phyloP scores from a whole-genome alignment of 2,888 invertebrate genomes.

The Drosophila imparisetae region DNA sequence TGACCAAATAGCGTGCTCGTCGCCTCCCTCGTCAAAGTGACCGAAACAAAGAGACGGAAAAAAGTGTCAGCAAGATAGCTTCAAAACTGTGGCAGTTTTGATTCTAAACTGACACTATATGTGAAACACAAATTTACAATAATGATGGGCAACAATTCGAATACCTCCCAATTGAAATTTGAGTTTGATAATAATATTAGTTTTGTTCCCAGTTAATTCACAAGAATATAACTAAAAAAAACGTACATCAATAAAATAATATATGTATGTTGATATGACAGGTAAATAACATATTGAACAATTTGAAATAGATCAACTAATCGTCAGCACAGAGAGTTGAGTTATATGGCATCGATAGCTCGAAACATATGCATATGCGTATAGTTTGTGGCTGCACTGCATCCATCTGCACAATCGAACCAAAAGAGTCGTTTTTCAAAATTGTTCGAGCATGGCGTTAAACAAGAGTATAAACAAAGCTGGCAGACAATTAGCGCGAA shows the following conservation, averaged over 20 bases:
- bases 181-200: neutral
- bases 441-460: conserved; percentile 10
- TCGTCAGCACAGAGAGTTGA: neutral
- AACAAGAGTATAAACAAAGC: conserved; percentile 42
- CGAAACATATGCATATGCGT: no score
- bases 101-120: neutral
- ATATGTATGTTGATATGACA: no score
- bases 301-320: neutral
- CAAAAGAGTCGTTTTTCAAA: conserved; percentile 12
- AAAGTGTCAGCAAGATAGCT: neutral
- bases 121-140: neutral
- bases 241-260: neutral
- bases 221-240: neutral
- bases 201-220: neutral
- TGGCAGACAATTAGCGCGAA: conserved; percentile 43
- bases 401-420: neutral
- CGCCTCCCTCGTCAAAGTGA: neutral
- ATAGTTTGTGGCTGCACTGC: neutral
- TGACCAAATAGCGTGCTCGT: neutral
- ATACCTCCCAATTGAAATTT: no score
- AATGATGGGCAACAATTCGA: neutral
- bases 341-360: neutral
- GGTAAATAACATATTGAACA: neutral
- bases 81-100: neutral
- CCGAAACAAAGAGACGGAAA: neutral